phyloP scores from a whole-genome alignment of 2,113 vertebrate species.

The Hystrix brachyura region DNA sequence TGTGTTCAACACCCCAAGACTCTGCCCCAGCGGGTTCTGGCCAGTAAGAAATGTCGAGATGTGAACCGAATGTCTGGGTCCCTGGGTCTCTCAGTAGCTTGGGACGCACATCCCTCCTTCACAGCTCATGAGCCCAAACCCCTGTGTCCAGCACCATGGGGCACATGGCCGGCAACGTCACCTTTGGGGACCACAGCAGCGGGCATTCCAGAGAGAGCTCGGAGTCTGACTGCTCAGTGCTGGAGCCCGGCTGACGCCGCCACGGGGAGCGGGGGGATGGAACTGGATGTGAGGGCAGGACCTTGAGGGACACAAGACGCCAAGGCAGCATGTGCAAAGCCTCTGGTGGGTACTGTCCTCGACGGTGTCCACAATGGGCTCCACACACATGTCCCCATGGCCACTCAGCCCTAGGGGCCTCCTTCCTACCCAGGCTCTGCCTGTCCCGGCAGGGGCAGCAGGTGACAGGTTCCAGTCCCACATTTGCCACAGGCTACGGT shows the following conservation, averaged over 20 bases:
- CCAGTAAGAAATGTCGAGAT: rapidly evolving
- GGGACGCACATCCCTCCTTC: rapidly evolving
- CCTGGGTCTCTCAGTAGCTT: not conserved
- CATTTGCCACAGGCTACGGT: rapidly evolving
- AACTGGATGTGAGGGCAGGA: rapidly evolving
- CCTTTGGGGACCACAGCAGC: not conserved
- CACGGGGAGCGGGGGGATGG: not conserved
- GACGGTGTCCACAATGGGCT: rapidly evolving
- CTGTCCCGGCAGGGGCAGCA: not conserved
- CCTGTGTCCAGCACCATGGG: rapidly evolving
- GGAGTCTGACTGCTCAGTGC: too few relatives aligned
- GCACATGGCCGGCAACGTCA: not conserved
- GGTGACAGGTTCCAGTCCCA: not conserved
- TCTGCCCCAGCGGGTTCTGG: rapidly evolving
- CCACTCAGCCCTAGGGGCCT: too few relatives aligned
- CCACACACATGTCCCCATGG: rapidly evolving
- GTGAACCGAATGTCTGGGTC: rapidly evolving
- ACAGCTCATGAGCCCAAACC: not conserved
- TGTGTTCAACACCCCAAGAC: not conserved
- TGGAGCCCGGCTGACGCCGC: not conserved
- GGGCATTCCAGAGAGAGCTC: not conserved
- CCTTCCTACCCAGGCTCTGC: not conserved
- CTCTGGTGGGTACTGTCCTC: rapidly evolving
- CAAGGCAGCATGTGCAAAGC: rapidly evolving
- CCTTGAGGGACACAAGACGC: not conserved